These are phyloP conservation scores for Microcebus griseorufus DNA, from an alignment of 2,113 vertebrate genomes.

Conservation along the genomic window DNA sequence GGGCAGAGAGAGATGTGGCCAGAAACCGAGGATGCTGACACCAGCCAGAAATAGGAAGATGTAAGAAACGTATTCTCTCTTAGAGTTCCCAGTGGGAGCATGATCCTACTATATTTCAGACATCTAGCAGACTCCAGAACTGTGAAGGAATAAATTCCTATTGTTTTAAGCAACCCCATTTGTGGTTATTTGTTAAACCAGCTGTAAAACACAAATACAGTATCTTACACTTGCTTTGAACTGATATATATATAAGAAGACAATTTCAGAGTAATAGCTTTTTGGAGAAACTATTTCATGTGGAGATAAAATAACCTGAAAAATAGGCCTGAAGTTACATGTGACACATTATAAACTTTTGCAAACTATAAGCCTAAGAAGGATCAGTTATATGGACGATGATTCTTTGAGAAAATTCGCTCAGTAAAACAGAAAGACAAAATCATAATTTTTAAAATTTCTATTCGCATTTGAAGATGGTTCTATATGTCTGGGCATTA, in stretches of 20 bases:
- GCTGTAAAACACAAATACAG: not conserved
- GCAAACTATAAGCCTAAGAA: not conserved
- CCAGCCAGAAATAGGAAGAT: not conserved
- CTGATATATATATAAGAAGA: not conserved
- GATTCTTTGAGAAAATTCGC: not conserved
- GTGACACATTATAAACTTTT: not conserved
- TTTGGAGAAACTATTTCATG: not conserved
- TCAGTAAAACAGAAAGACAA: not conserved
- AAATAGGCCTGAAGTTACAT: not conserved
- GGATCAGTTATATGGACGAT: not conserved
- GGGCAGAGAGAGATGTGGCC: not conserved
- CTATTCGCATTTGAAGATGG: accelerated
- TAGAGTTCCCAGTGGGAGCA: not conserved
- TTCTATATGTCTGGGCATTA: not conserved
- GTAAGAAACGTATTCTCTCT: no score
- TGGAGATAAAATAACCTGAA: not conserved
- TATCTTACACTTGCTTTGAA: not conserved
- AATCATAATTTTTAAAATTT: not conserved
- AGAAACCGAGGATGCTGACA: not conserved
- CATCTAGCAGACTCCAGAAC: not conserved
- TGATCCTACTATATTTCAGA: not conserved
- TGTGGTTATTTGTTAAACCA: not conserved
- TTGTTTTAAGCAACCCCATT: not conserved
- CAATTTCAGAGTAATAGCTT: not conserved
- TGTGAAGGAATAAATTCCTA: not conserved